phyloP scores from a whole-genome alignment of 1,140 invertebrate genomes.

The Halictus rubicundus region DNA sequence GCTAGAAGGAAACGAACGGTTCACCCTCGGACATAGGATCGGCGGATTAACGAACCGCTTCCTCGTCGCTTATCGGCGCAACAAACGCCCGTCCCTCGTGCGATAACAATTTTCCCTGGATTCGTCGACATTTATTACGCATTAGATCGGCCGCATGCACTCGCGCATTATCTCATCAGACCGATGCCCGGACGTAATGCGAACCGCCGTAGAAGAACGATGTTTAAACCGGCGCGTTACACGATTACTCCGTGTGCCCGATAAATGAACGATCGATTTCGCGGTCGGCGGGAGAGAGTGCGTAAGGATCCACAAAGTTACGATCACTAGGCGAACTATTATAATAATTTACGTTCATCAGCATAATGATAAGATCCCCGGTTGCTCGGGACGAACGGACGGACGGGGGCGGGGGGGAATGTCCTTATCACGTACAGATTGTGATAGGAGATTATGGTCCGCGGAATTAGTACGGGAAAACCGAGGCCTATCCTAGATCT shows the following conservation, averaged over 20 bases:
- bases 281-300: too few species aligned
- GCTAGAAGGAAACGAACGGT: too few species aligned
- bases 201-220: neutral
- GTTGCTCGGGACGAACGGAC: neutral
- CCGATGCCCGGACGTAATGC: neutral
- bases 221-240: constrained; percentile 2
- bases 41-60: constrained; percentile 22
- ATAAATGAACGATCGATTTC: constrained; percentile 29
- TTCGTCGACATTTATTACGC: constrained; percentile 31
- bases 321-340: constrained; percentile 13
- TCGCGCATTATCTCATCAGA: neutral
- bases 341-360: constrained; percentile 44
- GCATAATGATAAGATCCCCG: constrained; percentile 14
- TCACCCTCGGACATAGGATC: neutral
- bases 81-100: neutral
- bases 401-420: neutral
- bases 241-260: neutral
- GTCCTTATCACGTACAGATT: constrained; percentile 57
- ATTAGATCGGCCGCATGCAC: neutral
- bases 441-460: constrained; percentile 67
- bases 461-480: constrained; percentile 65
- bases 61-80: constrained; percentile 18
- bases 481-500: constrained; percentile 56
- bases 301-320: constrained; percentile 37
- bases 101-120: neutral